Percentiles rank a stretch among this genome's conserved stretches.
These are phyloP conservation scores for Eulemur albifrons DNA, from an alignment of 2,797 vertebrate species.

Conservation along the genomic window DNA sequence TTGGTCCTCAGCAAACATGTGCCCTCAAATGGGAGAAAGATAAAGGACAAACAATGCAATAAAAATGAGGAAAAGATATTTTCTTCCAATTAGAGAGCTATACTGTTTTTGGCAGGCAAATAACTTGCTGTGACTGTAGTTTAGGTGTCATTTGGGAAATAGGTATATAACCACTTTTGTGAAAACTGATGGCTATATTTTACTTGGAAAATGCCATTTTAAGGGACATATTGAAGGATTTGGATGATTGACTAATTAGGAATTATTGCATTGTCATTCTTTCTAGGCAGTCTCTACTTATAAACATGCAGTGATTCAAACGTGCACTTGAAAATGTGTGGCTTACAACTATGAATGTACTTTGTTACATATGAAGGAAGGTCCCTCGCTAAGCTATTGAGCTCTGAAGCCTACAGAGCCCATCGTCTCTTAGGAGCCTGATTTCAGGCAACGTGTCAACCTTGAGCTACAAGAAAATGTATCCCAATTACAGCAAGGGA, in stretches of 20 bases:
- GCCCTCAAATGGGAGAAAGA: constrained; percentile 18
- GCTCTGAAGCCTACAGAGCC: neutral
- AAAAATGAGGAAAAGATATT: neutral
- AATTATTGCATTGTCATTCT: neutral
- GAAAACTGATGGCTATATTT: neutral
- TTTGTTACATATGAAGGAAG: neutral
- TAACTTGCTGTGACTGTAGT: neutral
- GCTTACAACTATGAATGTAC: neutral
- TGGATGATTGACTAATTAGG: constrained; percentile 22
- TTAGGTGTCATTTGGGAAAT: neutral
- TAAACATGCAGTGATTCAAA: neutral
- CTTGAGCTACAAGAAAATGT: neutral
- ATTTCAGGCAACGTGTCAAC: neutral
- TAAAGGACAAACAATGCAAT: neutral
- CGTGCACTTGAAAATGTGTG: neutral
- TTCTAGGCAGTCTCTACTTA: neutral
- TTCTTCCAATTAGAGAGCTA: constrained; percentile 25
- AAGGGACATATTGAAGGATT: neutral
- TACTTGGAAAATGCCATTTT: constrained; percentile 33
- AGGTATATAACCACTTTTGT: neutral
- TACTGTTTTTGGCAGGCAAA: constrained; percentile 38
- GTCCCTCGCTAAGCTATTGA: neutral
- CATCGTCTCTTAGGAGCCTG: neutral
- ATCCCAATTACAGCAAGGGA: neutral
- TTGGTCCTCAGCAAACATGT: neutral